phyloP scores from a whole-genome alignment of 2,113 vertebrate species.

The Nothocercus nigrocapillus region DNA sequence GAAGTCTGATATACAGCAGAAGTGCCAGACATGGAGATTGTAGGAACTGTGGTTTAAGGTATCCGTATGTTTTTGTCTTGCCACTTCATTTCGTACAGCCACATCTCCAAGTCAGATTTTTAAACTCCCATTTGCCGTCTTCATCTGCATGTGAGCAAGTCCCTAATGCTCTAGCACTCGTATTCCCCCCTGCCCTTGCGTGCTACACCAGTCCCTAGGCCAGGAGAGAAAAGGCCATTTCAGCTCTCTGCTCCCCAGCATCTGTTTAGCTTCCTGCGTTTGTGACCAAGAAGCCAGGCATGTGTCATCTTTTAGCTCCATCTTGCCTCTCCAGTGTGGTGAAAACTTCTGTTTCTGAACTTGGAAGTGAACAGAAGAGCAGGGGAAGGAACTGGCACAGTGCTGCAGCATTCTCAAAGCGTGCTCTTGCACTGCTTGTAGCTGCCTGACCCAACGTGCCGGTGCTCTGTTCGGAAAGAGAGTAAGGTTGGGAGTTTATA shows the following conservation, averaged over 20 bases:
- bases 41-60: background rate
- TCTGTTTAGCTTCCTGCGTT: background rate
- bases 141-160: background rate
- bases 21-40: background rate
- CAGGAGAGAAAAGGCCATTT: background rate
- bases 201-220: background rate
- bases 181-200: background rate
- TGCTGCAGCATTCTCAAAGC: background rate
- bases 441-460: background rate
- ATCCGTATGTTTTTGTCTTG: background rate
- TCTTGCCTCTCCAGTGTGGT: background rate
- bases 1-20: background rate
- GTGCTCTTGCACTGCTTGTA: rapidly evolving
- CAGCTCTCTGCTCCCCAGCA: background rate
- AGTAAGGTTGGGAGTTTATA: background rate
- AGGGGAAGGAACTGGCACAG: background rate
- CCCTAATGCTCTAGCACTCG: background rate
- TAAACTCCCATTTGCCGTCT: background rate
- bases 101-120: background rate
- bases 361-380: background rate
- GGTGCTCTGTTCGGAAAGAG: background rate
- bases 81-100: background rate
- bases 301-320: background rate
- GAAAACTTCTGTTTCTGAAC: background rate
- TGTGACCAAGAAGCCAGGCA: background rate